Evolutionary conservation across 2,888 invertebrate species (phyloP), one percentile per base, ranked within the genome.

Genomic region (Cerceris ruficornis): DNA sequence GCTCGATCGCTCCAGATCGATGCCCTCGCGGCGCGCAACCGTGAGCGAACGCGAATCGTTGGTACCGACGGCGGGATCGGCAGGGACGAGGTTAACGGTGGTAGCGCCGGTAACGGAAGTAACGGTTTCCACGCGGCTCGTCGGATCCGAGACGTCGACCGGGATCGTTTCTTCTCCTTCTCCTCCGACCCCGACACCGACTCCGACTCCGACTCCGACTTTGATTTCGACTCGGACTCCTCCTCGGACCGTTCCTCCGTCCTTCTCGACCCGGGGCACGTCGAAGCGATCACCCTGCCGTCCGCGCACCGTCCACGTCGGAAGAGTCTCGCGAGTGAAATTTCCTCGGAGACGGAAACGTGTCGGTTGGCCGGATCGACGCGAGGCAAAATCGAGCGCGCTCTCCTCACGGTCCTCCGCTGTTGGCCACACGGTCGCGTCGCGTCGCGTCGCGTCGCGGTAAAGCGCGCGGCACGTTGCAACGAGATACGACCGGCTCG

Each of bases 371-470:
- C 28, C 28, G 41, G 42, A 11, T 59, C 59, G 59, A 42, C 42
- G 59, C 41, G 41, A 42, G 15, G 59, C 42, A 14, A 59, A 14
- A 13, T 41, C 59, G 42, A 42, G 42, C 28, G 41, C 41, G 42
- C 17, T 15, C 0, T 11, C 6, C 6, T n/a, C 69, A 14, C 59
- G 9, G n/a, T 39, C 28, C 43, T 9, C 78, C 87, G 90, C 85
- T 87, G 88, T 84, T 88, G 88, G 85, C 78, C 87, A 84, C 88
- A 87, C 87, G 90, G 88, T 86, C 28, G 55, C 17, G 2, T 7
- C 55, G 55, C 0, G n/a, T n/a, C n/a, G n/a, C n/a, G n/a, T n/a
- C n/a, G 55, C 7, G 6, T 87, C 88, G 86, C 86, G 76, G 64
- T 66, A 76, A 61, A 69, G 46, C 52, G 67, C 60, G 41, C 55